Evolutionary conservation across 2,888 invertebrate genomes (phyloP), one percentile per base, ranked within the genome.

Genomic region (Sinelater perroti): DNA sequence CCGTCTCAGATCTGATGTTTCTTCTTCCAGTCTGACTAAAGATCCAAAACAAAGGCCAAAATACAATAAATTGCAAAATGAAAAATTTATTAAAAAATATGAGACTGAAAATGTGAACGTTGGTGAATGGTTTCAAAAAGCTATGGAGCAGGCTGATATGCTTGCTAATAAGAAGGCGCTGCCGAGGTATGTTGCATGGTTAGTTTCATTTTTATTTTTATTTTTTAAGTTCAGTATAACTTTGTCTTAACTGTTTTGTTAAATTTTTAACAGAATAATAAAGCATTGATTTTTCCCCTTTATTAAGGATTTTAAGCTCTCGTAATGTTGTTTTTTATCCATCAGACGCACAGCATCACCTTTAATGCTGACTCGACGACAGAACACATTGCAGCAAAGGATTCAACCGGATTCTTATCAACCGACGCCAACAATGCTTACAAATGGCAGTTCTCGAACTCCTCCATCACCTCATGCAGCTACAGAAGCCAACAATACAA

Each of bases 1-100:
- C n/a, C n/a, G n/a, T n/a, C n/a, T 30, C 2, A 8, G 3, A 3
- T 30, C n/a, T 30, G 30, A 30, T 44, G 31, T 63, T 55, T 61
- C 63, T 62, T 59, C 56, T 81, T 81, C 5, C 80, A 94, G 95
- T 83, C 85, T 97, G 77, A 94, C 90, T 67, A 97, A 97, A 82
- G 93, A 97, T 83, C 94, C 93, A 79, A 87, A 89, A 76, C 86
- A 91, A 72, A 87, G 97, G 70, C 97, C 97, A 61, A 97, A 97
- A 80, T 97, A 97, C 82, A 90, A 87, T 64, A 90, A 92, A 76
- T 85, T 97, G 8, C 83, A 97, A 75, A 90, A 92, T 66, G 93
- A 95, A 74, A 85, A 89, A 13, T 96, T 97, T 79, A 91, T 97
- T 49, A 89, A 87, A 78, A 86, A 87, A 67, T 92, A 93, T 58